Evolutionary conservation across 2,797 vertebrate species (phyloP).

Genomic region (Dipus sagitta): DNA sequence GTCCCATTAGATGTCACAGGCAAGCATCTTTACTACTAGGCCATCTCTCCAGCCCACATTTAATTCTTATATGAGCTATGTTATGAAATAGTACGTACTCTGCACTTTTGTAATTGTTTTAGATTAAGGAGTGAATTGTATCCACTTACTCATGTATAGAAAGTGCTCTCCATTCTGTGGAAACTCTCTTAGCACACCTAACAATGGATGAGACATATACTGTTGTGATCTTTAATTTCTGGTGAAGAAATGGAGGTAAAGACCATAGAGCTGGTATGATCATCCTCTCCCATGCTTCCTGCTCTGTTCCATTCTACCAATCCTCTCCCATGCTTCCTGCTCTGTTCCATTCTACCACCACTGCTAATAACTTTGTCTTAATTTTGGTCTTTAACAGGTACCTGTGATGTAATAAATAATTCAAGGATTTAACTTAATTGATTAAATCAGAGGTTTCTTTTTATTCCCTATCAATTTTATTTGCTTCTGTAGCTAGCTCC

Average conservation of each 20-base stretch:
- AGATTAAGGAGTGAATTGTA: neutral
- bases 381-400: slow-evolving; percentile 21
- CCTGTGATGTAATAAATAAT: slow-evolving; percentile 17
- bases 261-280: neutral
- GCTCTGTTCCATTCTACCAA: neutral
- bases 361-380: neutral
- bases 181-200: neutral
- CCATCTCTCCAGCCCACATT: no score
- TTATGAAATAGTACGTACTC: neutral
- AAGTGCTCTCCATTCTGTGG: neutral
- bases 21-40: no score
- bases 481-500: slow-evolving; percentile 40
- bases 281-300: neutral
- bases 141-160: neutral
- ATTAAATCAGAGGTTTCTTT: slow-evolving; percentile 57
- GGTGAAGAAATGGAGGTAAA: slow-evolving; percentile 9
- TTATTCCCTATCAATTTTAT: slow-evolving; percentile 17
- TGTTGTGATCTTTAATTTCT: neutral
- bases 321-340: neutral
- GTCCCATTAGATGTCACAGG: no score
- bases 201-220: neutral
- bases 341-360: neutral
- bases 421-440: slow-evolving; percentile 49
- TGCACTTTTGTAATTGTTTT: slow-evolving; percentile 47
- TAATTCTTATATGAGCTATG: no score